Evolutionary conservation across 2,888 invertebrate genomes (phyloP).

Genomic region (Sminthurinus aureus): DNA sequence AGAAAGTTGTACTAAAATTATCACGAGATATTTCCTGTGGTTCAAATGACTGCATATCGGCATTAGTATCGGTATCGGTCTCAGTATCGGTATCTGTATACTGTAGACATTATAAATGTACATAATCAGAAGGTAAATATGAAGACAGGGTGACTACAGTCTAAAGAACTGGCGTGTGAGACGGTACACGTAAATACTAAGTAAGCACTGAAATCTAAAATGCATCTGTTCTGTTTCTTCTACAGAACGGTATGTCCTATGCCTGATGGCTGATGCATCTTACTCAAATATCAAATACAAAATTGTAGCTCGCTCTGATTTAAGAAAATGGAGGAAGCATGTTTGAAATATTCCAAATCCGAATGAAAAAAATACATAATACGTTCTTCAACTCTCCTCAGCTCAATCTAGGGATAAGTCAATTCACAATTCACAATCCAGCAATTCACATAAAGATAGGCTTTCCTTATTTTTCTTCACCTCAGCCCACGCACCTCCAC

Average conservation of each 20-base stretch:
- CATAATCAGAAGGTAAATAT: no score
- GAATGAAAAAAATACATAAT: not conserved
- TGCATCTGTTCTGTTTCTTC: not conserved
- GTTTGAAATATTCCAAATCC: not conserved
- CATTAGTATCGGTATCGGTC: no score
- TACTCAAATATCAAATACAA: not conserved
- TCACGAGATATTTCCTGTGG: no score
- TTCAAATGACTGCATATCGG: no score
- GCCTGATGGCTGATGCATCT: not conserved
- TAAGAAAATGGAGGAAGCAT: not conserved
- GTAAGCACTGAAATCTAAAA: not conserved
- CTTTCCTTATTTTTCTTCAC: not conserved
- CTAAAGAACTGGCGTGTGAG: not conserved
- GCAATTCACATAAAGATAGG: not conserved
- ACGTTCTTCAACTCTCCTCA: no score
- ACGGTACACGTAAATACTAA: not conserved
- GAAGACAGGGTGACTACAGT: no score
- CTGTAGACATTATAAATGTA: no score
- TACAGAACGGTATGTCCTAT: not conserved
- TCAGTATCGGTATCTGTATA: no score
- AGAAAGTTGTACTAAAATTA: no score
- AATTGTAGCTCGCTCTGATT: not conserved
- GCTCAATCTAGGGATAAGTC: no score
- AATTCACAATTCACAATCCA: not conserved
- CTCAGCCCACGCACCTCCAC: not conserved